A percentile compares a stretch with the other conserved stretches of the same genome.
These are phyloP conservation scores for Venusia cambrica DNA, from an alignment of 2,888 invertebrate species.

Conservation along the genomic window DNA sequence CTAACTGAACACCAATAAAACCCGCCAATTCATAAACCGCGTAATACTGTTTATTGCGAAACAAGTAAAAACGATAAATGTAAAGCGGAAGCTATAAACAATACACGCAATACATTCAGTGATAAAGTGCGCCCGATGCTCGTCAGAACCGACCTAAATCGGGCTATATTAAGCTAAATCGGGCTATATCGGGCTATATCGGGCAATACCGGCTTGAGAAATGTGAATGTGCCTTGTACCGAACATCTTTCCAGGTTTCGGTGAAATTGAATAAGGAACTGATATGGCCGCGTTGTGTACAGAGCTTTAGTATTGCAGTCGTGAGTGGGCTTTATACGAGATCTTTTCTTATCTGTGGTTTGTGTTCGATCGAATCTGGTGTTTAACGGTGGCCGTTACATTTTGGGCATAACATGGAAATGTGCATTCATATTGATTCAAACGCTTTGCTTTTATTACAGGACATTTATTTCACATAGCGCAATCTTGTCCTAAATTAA, in stretches of 20 bases:
- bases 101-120: constrained; percentile 24
- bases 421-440: too few relatives aligned
- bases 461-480: too few relatives aligned
- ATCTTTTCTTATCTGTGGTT: too few relatives aligned
- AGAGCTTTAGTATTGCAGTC: too few relatives aligned
- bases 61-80: constrained; percentile 31
- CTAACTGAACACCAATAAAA: constrained; percentile 18
- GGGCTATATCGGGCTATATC: constrained; percentile 8
- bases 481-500: too few relatives aligned
- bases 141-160: constrained; percentile 26
- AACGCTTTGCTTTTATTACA: too few relatives aligned
- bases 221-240: constrained; percentile 14
- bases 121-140: constrained; percentile 31
- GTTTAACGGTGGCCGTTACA: too few relatives aligned
- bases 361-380: too few relatives aligned
- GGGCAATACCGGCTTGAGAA: constrained; percentile 12
- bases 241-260: constrained; percentile 25
- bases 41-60: constrained; percentile 22
- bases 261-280: constrained; percentile 26
- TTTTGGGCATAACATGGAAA: too few relatives aligned
- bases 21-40: constrained; percentile 16
- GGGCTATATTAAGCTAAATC: constrained; percentile 15
- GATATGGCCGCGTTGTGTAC: constrained; percentile 14
- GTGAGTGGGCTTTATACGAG: too few relatives aligned
- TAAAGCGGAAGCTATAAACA: constrained; percentile 31